Evolutionary conservation across 2,113 vertebrate species (phyloP), one percentile per base, ranked within the genome.

Genomic region (Lepus timidus): DNA sequence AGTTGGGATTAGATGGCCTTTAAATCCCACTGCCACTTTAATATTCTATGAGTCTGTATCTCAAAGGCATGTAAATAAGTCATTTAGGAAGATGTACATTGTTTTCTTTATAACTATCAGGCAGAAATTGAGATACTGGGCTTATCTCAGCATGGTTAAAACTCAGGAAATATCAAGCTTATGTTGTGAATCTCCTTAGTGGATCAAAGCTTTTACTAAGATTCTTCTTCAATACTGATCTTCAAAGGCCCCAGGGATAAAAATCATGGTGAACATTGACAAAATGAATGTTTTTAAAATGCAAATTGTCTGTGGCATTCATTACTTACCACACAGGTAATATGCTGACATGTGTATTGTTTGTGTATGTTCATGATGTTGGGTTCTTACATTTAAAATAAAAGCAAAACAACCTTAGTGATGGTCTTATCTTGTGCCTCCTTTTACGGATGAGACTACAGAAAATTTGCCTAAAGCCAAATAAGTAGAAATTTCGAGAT

Each of bases 1-100:
- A 61, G n/a, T 71, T 95, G 80, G 61, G 79, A 96, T 96, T 95
- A 95, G 74, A 71, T 89, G 51, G 61, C 91, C 83, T 95, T 9
- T 14, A 39, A 71, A 3, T 33, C 31, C n/a, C 22, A 82, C 44
- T 68, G 65, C 39, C 6, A 14, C 17, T 95, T 79, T 95, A 96
- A 95, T 96, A 79, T 71, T 95, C 90, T 94, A 44, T 93, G 76
- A 95, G 36, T 79, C 71, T 89, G 1, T 82, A 95, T 95, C 95
- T 96, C 88, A 96, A 95, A 97, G 78, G 49, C 92, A 96, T 92
- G 92, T 94, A 97, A 97, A 97, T 97, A 97, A 97, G 71, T 62
- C 91, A 88, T 88, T 96, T 92, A 91, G 78, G 39, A 67, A 89
- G 97, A 90, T 94, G 96, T 97, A 88, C 84, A 88, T 96, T 97